Base-by-base conservation (phyloP, 2,797 vertebrate genomes). In the Scarus forsteni region DNA sequence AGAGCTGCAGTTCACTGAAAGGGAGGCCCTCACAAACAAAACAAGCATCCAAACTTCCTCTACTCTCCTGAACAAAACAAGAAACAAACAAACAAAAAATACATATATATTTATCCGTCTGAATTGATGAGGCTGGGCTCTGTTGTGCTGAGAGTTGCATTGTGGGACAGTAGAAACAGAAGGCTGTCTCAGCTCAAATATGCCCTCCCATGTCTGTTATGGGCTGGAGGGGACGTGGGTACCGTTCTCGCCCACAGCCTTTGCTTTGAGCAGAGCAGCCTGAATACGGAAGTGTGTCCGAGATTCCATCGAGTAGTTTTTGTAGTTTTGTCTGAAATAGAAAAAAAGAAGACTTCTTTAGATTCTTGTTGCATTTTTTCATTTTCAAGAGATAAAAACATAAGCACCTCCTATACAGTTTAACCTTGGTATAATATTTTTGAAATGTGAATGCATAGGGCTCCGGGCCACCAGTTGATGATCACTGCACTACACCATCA, bases 271-370 rank as follows among this genome's bases (percentile, higher is more conserved):
- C 80, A 96, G 89, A 72, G 97, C 98, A 66, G 97, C 98, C 89
- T 99, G 98, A 89, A 99, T 98, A 80, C 98, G 95, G 94, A 99
- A 99, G 89, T 99, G 98, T 62, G 97, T 99, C 87, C 98, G 95
- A 68, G 98, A 99, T 90, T 99, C 98, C 98, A 99, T 99, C 40
- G 98, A 99, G 90, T 99, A 99, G 92, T 99, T 98, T 93, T 99
- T 99, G 89, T 99, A 99, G 90, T 98, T 99, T 85, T 98, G 95
- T 87, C 98, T 99, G 86, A 86, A 94, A 87, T 77, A 84, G 16
- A 89, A 18, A 38, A 68, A 85, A 48, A 61, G 27, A 18, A 5
- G 12, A 68, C 11, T 43, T 0, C 56, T 62, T 7, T 27, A 34
- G 2, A 14, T 34, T 51, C 8, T 4, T 51, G 38, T 39, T 7